Conservation (phyloP, 2,113 vertebrate genomes). For the Pardalotus punctatus region DNA sequence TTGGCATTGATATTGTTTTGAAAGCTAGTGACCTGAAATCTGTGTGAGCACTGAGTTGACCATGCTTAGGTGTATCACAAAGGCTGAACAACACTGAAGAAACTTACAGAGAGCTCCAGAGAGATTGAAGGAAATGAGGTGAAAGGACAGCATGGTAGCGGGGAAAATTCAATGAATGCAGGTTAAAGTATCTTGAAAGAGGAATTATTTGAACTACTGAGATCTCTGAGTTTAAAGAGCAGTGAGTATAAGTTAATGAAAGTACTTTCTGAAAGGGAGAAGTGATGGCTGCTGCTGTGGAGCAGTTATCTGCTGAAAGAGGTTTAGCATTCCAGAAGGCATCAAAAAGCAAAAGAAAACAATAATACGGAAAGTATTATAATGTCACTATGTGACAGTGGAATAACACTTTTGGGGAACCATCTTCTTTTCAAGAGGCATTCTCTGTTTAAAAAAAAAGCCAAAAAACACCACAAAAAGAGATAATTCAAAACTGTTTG, state of each 20-base stretch:
- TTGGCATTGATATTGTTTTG: not conserved
- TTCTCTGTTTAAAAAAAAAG: not conserved
- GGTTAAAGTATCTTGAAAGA: not conserved
- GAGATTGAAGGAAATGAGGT: not conserved
- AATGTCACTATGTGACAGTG: not conserved
- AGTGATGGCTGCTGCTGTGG: not conserved
- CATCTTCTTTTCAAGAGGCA: not conserved
- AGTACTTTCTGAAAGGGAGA: not conserved
- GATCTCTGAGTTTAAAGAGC: not conserved
- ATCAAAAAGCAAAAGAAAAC: constrained; percentile 4
- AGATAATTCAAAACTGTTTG: not conserved
- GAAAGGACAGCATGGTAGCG: not conserved
- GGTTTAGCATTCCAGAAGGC: not conserved
- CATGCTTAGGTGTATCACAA: not conserved
- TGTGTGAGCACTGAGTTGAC: not conserved
- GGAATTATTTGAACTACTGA: constrained; percentile 9
- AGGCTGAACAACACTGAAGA: not conserved
- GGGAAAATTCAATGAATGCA: not conserved
- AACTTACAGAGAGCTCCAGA: not conserved
- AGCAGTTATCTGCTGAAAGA: not conserved
- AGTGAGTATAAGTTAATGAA: not conserved
- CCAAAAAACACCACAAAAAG: not conserved
- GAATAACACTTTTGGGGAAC: not conserved
- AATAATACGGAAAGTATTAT: not conserved
- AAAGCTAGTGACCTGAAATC: not conserved